These are phyloP conservation scores for Brachyopa scutellaris DNA, from an alignment of 2,888 invertebrate species.

Conservation along the genomic window DNA sequence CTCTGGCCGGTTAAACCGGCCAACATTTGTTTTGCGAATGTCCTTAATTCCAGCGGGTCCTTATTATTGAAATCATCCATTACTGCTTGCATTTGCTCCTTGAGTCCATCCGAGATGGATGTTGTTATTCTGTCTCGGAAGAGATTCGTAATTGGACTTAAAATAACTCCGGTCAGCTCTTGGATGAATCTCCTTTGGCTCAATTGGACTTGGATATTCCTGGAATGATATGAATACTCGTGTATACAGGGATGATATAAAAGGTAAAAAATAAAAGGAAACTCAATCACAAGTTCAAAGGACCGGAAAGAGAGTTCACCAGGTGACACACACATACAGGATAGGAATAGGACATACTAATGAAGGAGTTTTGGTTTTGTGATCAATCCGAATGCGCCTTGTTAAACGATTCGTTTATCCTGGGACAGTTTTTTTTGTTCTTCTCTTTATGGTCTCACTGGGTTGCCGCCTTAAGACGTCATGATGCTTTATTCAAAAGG, in stretches of 20 bases:
- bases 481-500: background rate
- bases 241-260: constrained; percentile 6
- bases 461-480: background rate
- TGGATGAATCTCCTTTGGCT: constrained; percentile 78
- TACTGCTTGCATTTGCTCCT: constrained; percentile 79
- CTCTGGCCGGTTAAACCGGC: constrained; percentile 77
- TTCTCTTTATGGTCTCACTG: background rate
- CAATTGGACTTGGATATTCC: constrained; percentile 79
- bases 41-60: constrained; percentile 78
- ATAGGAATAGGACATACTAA: constrained; percentile 1
- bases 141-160: constrained; percentile 80
- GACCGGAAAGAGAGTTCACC: constrained; percentile 22
- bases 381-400: constrained; percentile 24
- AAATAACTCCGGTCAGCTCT: constrained; percentile 78
- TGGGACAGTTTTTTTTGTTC: background rate
- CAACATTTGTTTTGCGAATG: constrained; percentile 78
- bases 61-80: constrained; percentile 80
- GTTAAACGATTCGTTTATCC: constrained; percentile 35
- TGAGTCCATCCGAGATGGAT: constrained; percentile 80
- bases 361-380: constrained; percentile 24
- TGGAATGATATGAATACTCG: constrained; percentile 63
- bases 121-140: constrained; percentile 80
- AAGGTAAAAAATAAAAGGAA: constrained; percentile 29
- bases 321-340: constrained; percentile 23
- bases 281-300: constrained; percentile 35